Conservation (phyloP, 2,888 invertebrate genomes). For the Meteorus colon region DNA sequence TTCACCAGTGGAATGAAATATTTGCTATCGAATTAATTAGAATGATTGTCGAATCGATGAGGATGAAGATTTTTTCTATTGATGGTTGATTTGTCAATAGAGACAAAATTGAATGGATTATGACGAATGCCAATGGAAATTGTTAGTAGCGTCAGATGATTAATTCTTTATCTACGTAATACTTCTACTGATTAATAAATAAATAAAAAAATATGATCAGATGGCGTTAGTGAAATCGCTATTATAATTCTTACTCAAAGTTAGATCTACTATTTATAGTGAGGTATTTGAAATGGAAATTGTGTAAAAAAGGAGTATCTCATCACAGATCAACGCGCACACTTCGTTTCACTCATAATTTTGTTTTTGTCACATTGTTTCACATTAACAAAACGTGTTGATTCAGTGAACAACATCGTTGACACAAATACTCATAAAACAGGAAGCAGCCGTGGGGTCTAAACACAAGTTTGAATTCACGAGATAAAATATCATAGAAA, state of each 20-base stretch:
- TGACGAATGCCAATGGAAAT: neutral
- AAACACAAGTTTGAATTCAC: neutral
- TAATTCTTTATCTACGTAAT: neutral
- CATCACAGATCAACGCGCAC: slow-evolving; percentile 10
- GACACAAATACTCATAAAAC: neutral
- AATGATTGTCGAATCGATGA: neutral
- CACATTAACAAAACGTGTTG: neutral
- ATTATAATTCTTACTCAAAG: neutral
- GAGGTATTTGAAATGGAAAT: neutral
- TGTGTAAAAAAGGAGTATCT: neutral
- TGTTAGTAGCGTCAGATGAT: neutral
- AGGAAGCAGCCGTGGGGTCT: slow-evolving; percentile 4
- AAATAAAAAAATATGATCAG: neutral
- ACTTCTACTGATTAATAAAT: neutral
- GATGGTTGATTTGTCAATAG: too few species aligned
- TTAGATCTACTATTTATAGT: neutral
- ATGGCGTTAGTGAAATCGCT: neutral
- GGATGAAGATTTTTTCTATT: neutral
- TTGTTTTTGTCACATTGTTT: slow-evolving; percentile 5
- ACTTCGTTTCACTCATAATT: slow-evolving; percentile 1
- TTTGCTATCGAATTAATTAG: too few species aligned
- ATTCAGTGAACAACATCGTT: neutral
- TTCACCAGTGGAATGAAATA: neutral
- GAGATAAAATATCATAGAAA: neutral
- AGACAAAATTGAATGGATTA: neutral